These are phyloP conservation scores for Yponomeuta sedellus DNA, from an alignment of 2,888 invertebrate genomes.

Conservation along the genomic window DNA sequence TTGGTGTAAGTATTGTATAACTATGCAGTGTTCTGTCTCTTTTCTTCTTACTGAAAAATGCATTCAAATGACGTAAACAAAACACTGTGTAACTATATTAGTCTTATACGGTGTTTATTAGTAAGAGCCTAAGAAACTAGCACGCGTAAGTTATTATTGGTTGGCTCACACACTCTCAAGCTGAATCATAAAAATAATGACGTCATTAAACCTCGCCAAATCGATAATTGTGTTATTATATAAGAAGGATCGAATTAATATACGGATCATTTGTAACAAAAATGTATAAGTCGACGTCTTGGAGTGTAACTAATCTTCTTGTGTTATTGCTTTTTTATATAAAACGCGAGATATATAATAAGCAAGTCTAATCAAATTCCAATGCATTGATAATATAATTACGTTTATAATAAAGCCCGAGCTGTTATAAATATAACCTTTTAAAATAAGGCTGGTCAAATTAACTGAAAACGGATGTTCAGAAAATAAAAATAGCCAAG, in stretches of 20 bases:
- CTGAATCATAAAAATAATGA: constrained; percentile 27
- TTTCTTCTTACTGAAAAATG: too few relatives aligned
- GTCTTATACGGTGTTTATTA: too few relatives aligned
- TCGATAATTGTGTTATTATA: constrained; percentile 68
- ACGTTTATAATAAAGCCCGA: background rate
- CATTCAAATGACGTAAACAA: too few relatives aligned
- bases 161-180: background rate
- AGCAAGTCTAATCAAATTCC: constrained; percentile 1
- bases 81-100: too few relatives aligned
- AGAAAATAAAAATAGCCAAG: background rate
- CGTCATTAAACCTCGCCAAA: constrained; percentile 65
- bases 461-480: background rate
- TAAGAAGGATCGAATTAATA: constrained; percentile 47
- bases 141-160: background rate
- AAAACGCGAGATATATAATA: background rate
- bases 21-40: too few relatives aligned
- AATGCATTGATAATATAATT: background rate
- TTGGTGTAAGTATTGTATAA: too few relatives aligned
- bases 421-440: background rate
- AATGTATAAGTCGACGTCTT: constrained; percentile 36
- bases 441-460: background rate
- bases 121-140: too few relatives aligned
- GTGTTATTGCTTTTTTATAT: background rate
- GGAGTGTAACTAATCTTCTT: constrained; percentile 53
- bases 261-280: constrained; percentile 63